A percentile compares a stretch with the other conserved stretches of the same genome.
phyloP scores from a whole-genome alignment of 2,888 invertebrate species.

The Bedellia somnulentella region DNA sequence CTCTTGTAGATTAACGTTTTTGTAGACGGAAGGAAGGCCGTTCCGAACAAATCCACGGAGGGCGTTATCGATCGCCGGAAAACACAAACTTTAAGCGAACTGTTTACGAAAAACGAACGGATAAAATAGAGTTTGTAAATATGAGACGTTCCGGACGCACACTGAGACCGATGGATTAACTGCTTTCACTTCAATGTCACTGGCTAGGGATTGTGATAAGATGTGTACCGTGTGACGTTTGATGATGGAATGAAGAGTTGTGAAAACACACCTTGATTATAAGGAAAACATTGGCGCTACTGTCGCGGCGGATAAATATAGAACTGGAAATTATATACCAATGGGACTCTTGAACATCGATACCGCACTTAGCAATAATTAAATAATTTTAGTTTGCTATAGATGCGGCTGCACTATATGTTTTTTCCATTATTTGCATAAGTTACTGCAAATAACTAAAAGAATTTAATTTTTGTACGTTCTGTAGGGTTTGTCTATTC shows the following conservation, averaged over 20 bases:
- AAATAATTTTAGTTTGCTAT: too few species aligned
- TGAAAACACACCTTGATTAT: constrained; percentile 55
- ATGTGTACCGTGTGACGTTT: constrained; percentile 54
- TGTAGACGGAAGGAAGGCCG: constrained; percentile 24
- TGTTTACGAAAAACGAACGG: not conserved
- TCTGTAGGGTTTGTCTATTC: too few species aligned
- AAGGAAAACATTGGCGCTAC: constrained; percentile 56
- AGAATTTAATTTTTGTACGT: too few species aligned
- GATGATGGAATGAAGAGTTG: constrained; percentile 53
- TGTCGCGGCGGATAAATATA: constrained; percentile 23
- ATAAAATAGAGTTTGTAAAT: constrained; percentile 1
- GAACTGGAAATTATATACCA: too few species aligned
- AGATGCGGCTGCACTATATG: too few species aligned
- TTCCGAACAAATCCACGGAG: constrained; percentile 6
- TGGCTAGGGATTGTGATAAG: constrained; percentile 27
- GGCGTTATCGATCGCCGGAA: constrained; percentile 3
- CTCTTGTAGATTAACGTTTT: constrained; percentile 49
- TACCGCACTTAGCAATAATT: too few species aligned
- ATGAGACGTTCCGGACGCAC: constrained; percentile 2
- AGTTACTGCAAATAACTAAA: too few species aligned
- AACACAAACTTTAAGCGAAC: not conserved
- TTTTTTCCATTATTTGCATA: too few species aligned
- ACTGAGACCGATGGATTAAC: constrained; percentile 8
- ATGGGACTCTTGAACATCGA: too few species aligned
- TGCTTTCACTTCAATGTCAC: constrained; percentile 54